Conservation (phyloP, 2,113 vertebrate genomes). For the Clarias batrachus region DNA sequence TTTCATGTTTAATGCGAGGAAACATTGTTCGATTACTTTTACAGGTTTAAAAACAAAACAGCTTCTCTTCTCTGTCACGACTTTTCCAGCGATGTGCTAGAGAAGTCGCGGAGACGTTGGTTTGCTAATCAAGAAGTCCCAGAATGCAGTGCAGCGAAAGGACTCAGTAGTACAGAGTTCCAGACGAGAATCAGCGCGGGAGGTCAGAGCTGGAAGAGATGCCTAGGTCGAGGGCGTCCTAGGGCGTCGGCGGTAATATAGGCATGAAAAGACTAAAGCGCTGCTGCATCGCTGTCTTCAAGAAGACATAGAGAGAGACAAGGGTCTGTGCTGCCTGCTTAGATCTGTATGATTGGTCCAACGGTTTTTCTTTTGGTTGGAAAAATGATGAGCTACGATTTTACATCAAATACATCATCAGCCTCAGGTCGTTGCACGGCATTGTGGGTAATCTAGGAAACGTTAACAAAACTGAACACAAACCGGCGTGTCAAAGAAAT, state of each 20-base stretch:
- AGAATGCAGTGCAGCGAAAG: background rate
- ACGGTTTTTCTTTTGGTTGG: background rate
- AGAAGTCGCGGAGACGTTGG: background rate
- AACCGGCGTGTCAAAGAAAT: background rate
- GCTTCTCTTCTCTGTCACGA: background rate
- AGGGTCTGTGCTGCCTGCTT: background rate
- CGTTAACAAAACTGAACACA: background rate
- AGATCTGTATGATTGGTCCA: too few species aligned
- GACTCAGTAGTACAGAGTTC: background rate
- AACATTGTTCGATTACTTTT: background rate
- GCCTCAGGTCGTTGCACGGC: background rate
- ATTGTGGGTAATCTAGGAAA: background rate
- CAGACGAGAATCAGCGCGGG: background rate
- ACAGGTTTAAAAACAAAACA: background rate
- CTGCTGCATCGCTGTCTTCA: background rate
- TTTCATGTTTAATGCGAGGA: background rate
- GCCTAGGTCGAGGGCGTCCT: background rate
- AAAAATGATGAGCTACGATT: background rate
- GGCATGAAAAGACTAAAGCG: background rate
- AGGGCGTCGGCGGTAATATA: background rate
- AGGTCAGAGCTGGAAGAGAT: background rate
- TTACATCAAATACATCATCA: background rate
- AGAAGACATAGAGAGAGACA: background rate
- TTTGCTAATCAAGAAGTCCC: background rate
- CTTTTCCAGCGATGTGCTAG: background rate